phyloP scores from a whole-genome alignment of 2,113 vertebrate genomes.

The Gopherus flavomarginatus region DNA sequence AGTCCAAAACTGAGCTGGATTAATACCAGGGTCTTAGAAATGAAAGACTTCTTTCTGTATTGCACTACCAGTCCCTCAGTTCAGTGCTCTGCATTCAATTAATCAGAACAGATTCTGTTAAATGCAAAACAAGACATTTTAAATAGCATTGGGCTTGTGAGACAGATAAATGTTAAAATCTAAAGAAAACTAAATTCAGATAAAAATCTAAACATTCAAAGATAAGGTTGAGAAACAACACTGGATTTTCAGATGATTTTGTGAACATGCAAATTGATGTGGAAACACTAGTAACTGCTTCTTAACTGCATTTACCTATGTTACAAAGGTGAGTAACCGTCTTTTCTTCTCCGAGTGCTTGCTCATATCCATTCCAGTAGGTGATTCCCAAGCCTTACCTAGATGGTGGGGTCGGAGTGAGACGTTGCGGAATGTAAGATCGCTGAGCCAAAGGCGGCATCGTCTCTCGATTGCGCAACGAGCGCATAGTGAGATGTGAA shows the following conservation, averaged over 20 bases:
- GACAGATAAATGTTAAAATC: background rate
- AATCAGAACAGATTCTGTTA: background rate
- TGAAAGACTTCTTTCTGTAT: constrained; percentile 44
- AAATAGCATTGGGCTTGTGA: background rate
- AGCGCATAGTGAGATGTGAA: too few relatives aligned
- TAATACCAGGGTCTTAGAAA: constrained; percentile 8
- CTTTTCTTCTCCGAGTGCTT: too few relatives aligned
- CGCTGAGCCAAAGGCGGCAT: too few relatives aligned
- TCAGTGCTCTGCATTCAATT: background rate
- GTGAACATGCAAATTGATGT: background rate
- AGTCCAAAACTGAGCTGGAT: constrained; percentile 26
- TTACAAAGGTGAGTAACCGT: too few relatives aligned
- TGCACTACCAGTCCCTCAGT: background rate
- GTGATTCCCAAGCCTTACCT: too few relatives aligned
- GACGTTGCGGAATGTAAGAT: too few relatives aligned
- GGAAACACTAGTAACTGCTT: background rate
- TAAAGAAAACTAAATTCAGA: background rate
- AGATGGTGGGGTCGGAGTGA: too few relatives aligned
- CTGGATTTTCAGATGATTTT: background rate
- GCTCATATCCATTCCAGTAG: too few relatives aligned
- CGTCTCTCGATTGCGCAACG: too few relatives aligned
- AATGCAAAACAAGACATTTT: background rate
- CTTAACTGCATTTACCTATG: fast-evolving
- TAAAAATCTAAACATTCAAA: background rate
- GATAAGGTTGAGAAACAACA: background rate